Evolutionary conservation across 2,888 invertebrate genomes (phyloP).

Genomic region (Polyommatus icarus): DNA sequence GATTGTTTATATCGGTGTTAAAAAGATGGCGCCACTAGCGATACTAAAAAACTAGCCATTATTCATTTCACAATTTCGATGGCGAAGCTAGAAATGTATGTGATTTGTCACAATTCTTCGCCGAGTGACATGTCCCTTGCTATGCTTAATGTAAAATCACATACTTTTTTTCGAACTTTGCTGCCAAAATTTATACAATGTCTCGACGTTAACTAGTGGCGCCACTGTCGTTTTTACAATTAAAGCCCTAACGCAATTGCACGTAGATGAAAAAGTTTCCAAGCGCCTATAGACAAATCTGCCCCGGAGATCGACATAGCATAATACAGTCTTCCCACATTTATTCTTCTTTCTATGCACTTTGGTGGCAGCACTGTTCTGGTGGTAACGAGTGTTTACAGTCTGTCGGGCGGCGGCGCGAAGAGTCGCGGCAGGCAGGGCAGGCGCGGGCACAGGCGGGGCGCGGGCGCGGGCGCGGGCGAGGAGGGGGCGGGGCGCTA

Average conservation of each 20-base stretch:
- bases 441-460: conserved; percentile 38
- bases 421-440: conserved; percentile 31
- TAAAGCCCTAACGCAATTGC: not conserved
- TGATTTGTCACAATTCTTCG: not conserved
- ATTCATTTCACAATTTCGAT: not conserved
- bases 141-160: not conserved
- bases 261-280: not conserved
- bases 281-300: not conserved
- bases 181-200: not conserved
- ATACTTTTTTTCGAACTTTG: not conserved
- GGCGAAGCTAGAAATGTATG: not conserved
- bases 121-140: too few relatives aligned
- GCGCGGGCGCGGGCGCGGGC: conserved; percentile 42
- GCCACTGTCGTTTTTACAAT: not conserved
- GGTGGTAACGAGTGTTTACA: not conserved
- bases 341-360: not conserved
- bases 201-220: not conserved
- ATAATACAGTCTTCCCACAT: not conserved
- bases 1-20: not conserved
- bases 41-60: not conserved
- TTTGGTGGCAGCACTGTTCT: not conserved
- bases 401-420: conserved; percentile 6
- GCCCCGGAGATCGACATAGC: not conserved
- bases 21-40: not conserved
- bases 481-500: conserved; percentile 48